These are phyloP conservation scores for Ispidina lecontei DNA, from an alignment of 2,797 vertebrate genomes.

Conservation along the genomic window DNA sequence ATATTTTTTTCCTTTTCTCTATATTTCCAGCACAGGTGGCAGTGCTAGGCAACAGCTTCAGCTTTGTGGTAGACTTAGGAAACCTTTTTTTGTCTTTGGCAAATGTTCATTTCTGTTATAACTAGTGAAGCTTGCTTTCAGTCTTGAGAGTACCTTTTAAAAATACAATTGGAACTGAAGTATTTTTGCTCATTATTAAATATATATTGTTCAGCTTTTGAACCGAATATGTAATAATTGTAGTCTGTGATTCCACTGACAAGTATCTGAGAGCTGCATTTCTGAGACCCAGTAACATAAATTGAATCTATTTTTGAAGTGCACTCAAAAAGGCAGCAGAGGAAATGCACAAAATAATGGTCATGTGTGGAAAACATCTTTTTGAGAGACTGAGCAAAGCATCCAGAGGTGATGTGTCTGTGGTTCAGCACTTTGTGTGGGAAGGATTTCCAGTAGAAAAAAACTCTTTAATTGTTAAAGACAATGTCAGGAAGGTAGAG, in stretches of 20 bases:
- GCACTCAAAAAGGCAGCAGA: background rate
- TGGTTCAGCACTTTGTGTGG: background rate
- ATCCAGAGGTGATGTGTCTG: background rate
- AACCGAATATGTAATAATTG: background rate
- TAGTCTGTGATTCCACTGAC: background rate
- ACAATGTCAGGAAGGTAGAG: background rate
- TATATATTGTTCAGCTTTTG: background rate
- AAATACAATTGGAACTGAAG: background rate
- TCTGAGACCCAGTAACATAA: background rate
- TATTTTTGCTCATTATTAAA: slow-evolving; percentile 1
- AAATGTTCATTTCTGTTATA: background rate
- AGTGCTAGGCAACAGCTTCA: background rate
- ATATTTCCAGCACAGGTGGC: background rate
- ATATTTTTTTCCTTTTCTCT: background rate
- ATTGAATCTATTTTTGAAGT: background rate
- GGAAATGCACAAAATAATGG: background rate
- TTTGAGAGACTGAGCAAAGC: background rate
- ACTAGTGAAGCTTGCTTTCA: background rate
- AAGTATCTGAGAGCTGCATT: background rate
- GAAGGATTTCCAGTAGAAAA: background rate
- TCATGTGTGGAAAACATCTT: background rate
- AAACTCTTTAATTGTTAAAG: background rate
- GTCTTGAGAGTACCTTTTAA: background rate
- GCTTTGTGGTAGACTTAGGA: background rate
- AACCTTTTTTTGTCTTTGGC: background rate